A percentile compares a stretch with the other conserved stretches of the same genome.
phyloP scores from a whole-genome alignment of 2,113 vertebrate genomes.

The Oreochromis tanganicae region DNA sequence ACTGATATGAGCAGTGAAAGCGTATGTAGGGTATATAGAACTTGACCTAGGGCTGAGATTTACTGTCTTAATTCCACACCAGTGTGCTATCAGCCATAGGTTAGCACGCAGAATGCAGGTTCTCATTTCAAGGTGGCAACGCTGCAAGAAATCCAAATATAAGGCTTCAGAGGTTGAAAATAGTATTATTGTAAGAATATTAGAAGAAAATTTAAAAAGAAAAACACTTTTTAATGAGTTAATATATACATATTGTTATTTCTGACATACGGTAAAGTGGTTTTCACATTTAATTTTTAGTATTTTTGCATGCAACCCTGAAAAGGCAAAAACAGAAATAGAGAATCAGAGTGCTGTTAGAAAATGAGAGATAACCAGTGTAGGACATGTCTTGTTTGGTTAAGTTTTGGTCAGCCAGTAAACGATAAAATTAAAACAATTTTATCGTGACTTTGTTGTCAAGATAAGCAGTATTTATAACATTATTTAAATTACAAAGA shows the following conservation, averaged over 20 bases:
- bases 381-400: not conserved
- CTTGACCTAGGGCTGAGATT: not conserved
- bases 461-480: not conserved
- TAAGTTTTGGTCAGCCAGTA: not conserved
- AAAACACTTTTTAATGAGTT: not conserved
- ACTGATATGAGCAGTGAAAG: not conserved
- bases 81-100: constrained; percentile 29
- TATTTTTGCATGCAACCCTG: not conserved
- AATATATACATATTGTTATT: not conserved
- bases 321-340: not conserved
- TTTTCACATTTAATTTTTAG: not conserved
- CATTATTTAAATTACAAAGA: not conserved
- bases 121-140: constrained; percentile 7
- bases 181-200: not conserved
- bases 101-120: constrained; percentile 10
- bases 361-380: not conserved
- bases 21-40: constrained; percentile 32
- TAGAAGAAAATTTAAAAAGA: not conserved
- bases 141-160: not conserved
- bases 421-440: not conserved
- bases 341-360: not conserved
- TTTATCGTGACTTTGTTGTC: not conserved
- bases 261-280: not conserved
- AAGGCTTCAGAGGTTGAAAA: not conserved
- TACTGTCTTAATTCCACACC: constrained; percentile 30